These are phyloP conservation scores for Notothenia coriiceps DNA, from an alignment of 2,113 vertebrate genomes.

Conservation along the genomic window DNA sequence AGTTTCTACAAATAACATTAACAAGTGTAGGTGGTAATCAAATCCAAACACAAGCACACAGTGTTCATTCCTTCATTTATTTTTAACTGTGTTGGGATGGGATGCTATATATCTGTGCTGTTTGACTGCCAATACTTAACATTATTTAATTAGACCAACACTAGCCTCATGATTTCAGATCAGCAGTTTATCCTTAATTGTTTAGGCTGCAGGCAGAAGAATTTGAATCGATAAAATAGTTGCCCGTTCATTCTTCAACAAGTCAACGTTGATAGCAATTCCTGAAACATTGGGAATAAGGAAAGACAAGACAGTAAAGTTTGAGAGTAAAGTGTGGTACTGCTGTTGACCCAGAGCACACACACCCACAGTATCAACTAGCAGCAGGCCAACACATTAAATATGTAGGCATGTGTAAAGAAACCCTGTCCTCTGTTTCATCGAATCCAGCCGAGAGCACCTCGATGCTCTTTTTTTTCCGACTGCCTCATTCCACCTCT, in stretches of 20 bases:
- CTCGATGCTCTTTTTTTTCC: slow-evolving; percentile 31
- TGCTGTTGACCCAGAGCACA: slow-evolving; percentile 30
- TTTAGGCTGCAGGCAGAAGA: background rate
- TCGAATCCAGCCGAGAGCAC: slow-evolving; percentile 51
- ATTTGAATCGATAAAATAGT: no score
- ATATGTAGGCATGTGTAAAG: slow-evolving; percentile 77
- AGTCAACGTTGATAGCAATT: no score
- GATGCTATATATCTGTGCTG: background rate
- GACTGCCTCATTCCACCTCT: slow-evolving; percentile 14
- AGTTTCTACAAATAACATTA: slow-evolving; percentile 6
- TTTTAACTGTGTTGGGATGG: background rate
- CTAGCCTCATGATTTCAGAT: background rate
- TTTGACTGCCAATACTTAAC: background rate
- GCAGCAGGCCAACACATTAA: slow-evolving; percentile 70
- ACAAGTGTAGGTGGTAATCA: slow-evolving; percentile 1
- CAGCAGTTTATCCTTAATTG: background rate
- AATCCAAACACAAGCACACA: background rate
- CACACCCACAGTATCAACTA: slow-evolving; percentile 38
- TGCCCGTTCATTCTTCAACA: no score
- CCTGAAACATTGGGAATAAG: no score
- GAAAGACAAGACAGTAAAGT: background rate
- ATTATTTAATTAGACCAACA: background rate
- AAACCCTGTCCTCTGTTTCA: slow-evolving; percentile 60
- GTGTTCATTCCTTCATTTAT: background rate
- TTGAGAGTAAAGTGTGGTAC: background rate